Base-by-base conservation (phyloP, 2,113 vertebrate species). In the Holacanthus passer region DNA sequence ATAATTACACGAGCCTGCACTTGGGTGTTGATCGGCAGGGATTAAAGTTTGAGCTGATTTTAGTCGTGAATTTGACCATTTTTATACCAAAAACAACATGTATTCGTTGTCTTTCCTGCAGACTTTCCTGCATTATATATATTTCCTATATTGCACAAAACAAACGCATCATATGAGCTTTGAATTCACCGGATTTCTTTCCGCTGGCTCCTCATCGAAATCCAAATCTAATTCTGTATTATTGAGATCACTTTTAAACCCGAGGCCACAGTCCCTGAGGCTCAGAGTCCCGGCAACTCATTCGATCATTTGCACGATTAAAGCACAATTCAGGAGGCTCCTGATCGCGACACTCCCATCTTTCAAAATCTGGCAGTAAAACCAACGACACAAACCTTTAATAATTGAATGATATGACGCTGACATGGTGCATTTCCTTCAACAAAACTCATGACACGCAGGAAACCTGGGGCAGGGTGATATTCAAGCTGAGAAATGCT, bases 1-100 rank as follows among this genome's bases (percentile, higher is more conserved):
- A 65, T 88, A 79, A 88, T 87, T 75, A 83, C 39, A 59, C 8
- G 0, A 66, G n/a, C 9, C 13, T 52, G 69, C 22, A 8, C 20
- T 37, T 13, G 24, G 39, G 14, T 37, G 52, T 35, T 43, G 9
- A 41, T 10, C 0, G 32, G 24, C 20, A 32, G 16, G 16, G 13
- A 71, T 64, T 71, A 45, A 27, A 3, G 20, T 35, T 6, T 41
- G 6, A 53, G 47, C n/a, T 11, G 10, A n/a, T 7, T 2, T 22
- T 31, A 9, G 16, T 50, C 13, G 13, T 37, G 10, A 27, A 22
- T 16, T 41, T n/a, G 8, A 55, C 11, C 0, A 7, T 32, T 52
- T 47, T 37, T 31, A 7, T 29, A 52, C 8, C 5, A 39, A 50
- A 37, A 31, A 27, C 1, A 0, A 24, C 2, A 29, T 29, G 35